Base-by-base conservation (phyloP, 2,888 invertebrate species). In the Gastracanthus pulcherrimus region DNA sequence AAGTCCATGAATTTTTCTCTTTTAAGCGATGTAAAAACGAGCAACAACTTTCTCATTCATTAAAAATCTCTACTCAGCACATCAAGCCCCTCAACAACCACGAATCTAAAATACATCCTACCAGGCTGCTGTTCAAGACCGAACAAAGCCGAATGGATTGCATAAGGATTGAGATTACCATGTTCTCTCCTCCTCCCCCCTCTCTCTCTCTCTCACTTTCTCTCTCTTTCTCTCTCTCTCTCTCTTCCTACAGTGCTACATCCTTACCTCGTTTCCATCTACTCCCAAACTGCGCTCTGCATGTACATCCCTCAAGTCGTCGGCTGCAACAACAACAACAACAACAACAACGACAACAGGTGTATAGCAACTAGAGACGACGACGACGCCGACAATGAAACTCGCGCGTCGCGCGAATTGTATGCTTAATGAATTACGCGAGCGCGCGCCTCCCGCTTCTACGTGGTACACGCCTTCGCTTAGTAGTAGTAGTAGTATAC, bases 341-440 rank as follows among this genome's bases (percentile, higher is more conserved):
- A 55, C 55, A 55, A 55, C 19, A 55, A 55, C 36, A 55, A 29
- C 60, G 36, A 70, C 60, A 74, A 74, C 74, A 70, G 55, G 69
- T 69, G 62, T 62, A 70, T 77, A 77, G 67, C 36, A 60, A 19
- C 23, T 7, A 48, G 45, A n/a, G n/a, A 51, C 75, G 26, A 75
- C 48, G n/a, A 71, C 34, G 26, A 51, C n/a, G 36, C 11, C 60
- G 45, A 51, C 75, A 70, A 80, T 69, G 62, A 70, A 62, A 75
- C 55, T 69, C n/a, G 55, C 45, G 58, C n/a, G 3, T 41, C 45
- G n/a, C 7, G 16, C 1, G 48, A 79, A 79, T 74, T 79, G 74
- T 55, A 62, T 70, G 75, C 58, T 80, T 69, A 80, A 80, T 80
- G 69, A 75, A 80, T 80, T 64, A 64, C 45, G 29, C 55, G 58